These are phyloP conservation scores for Lysandra bellargus DNA, from an alignment of 2,888 invertebrate species.

Conservation along the genomic window DNA sequence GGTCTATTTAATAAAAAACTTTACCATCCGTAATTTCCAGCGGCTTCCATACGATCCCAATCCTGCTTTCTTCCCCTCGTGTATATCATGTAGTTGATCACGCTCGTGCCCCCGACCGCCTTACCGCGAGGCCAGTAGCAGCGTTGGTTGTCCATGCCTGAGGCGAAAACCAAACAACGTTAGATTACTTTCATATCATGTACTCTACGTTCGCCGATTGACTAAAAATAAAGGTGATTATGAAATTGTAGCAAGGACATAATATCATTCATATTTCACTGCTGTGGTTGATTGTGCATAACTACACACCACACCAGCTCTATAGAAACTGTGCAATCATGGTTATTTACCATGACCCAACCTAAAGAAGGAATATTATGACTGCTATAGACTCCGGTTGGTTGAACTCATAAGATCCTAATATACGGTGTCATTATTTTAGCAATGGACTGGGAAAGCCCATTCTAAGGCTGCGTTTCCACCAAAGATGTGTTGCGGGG, in stretches of 20 bases:
- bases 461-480: too few relatives aligned
- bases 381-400: too few relatives aligned
- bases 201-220: not conserved
- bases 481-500: too few relatives aligned
- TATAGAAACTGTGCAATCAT: not conserved
- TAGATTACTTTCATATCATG: not conserved
- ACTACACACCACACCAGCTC: too few relatives aligned
- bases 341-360: not conserved
- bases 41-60: conserved; percentile 83
- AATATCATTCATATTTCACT: too few relatives aligned
- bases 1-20: not conserved
- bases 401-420: too few relatives aligned
- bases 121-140: conserved; percentile 76
- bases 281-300: too few relatives aligned
- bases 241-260: not conserved
- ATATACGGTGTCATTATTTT: too few relatives aligned
- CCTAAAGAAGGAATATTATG: too few relatives aligned
- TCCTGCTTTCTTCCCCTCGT: conserved; percentile 83
- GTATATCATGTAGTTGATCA: conserved; percentile 82
- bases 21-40: conserved; percentile 85
- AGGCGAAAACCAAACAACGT: conserved; percentile 35
- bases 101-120: conserved; percentile 75
- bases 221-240: not conserved
- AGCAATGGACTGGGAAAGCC: too few relatives aligned
- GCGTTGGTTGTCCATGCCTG: conserved; percentile 65